phyloP scores from a whole-genome alignment of 2,797 vertebrate genomes.

The Chrysolophus pictus region DNA sequence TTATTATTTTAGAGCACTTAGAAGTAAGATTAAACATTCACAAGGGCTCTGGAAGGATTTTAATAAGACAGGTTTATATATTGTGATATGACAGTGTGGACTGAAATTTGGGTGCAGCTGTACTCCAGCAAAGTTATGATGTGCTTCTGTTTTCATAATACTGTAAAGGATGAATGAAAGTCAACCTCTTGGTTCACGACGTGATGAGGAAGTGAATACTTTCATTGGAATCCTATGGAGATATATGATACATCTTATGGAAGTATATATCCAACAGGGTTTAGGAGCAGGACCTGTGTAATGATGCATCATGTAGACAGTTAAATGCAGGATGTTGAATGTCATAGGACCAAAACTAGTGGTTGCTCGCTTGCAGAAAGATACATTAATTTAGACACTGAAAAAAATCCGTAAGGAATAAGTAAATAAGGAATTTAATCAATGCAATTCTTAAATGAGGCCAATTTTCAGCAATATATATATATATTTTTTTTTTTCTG shows the following conservation, averaged over 20 bases:
- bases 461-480: neutral
- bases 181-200: neutral
- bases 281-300: neutral
- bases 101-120: neutral
- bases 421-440: neutral
- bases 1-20: neutral
- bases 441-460: neutral
- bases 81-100: neutral
- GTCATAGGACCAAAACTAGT: neutral
- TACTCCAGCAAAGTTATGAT: fast-evolving
- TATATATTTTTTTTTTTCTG: neutral
- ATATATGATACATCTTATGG: neutral
- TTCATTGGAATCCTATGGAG: neutral
- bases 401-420: neutral
- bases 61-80: neutral
- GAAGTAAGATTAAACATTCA: neutral
- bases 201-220: neutral
- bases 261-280: neutral
- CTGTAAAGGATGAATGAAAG: fast-evolving
- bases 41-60: neutral
- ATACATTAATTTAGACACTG: neutral
- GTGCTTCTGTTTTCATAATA: neutral
- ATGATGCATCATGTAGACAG: neutral
- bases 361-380: neutral
- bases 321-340: neutral